These are phyloP conservation scores for Sebastes goodei DNA, from an alignment of 2,797 vertebrate species.

Conservation along the genomic window DNA sequence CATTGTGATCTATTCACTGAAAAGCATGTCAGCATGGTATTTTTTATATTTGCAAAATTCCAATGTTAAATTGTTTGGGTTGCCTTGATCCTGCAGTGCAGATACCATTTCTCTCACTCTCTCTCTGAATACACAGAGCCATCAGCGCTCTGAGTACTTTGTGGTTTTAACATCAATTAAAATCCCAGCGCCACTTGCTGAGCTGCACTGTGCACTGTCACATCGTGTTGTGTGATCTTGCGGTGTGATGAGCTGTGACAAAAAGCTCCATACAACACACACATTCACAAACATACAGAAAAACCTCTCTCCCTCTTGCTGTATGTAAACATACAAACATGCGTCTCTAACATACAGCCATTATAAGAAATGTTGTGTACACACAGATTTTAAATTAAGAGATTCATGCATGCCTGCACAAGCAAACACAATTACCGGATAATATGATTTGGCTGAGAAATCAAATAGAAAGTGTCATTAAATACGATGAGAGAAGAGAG, in stretches of 20 bases:
- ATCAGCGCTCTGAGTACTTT: conserved; percentile 46
- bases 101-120: conserved; percentile 2
- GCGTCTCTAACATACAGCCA: not conserved
- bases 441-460: conserved; percentile 54
- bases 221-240: conserved; percentile 59
- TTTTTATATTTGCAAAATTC: not conserved
- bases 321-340: conserved; percentile 20
- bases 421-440: conserved; percentile 55
- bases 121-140: conserved; percentile 5
- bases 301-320: not conserved
- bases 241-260: conserved; percentile 67
- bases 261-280: conserved; percentile 46
- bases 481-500: conserved; percentile 34
- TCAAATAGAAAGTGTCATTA: conserved; percentile 38
- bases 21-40: not conserved
- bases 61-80: not conserved
- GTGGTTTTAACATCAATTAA: conserved; percentile 76
- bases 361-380: conserved; percentile 16
- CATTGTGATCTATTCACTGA: not conserved
- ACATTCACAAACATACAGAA: not conserved
- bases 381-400: conserved; percentile 21
- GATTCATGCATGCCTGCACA: conserved; percentile 47
- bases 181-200: conserved; percentile 72
- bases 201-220: conserved; percentile 69
- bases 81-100: not conserved